Percentiles rank a stretch among this genome's conserved stretches.
phyloP scores from a whole-genome alignment of 2,888 invertebrate genomes.

The Sturmia bella region DNA sequence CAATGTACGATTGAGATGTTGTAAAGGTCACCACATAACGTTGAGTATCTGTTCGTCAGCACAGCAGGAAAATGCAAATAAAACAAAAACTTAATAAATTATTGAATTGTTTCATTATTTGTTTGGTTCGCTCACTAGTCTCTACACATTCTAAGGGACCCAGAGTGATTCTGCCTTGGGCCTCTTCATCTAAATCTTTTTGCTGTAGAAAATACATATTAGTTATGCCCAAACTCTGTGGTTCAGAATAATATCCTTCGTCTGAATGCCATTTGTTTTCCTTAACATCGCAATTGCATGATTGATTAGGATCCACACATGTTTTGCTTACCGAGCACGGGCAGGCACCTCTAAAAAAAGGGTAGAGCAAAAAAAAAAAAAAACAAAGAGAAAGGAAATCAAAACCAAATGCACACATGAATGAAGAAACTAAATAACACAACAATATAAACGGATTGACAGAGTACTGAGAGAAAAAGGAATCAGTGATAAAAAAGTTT shows the following conservation, averaged over 20 bases:
- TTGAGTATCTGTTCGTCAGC: constrained; percentile 87
- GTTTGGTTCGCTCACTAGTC: constrained; percentile 87
- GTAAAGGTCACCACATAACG: constrained; percentile 96
- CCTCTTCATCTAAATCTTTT: constrained; percentile 90
- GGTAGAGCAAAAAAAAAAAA: constrained; percentile 23
- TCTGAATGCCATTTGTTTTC: constrained; percentile 94
- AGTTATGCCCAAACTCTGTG: constrained; percentile 92
- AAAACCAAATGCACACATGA: constrained; percentile 26
- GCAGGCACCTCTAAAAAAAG: constrained; percentile 85
- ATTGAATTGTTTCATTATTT: not conserved
- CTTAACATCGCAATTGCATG: constrained; percentile 95
- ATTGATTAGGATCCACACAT: constrained; percentile 90
- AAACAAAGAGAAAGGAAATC: constrained; percentile 10
- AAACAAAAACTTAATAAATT: constrained; percentile 15
- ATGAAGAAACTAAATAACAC: constrained; percentile 34
- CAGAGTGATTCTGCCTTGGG: constrained; percentile 92
- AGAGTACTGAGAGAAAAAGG: constrained; percentile 38
- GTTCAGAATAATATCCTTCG: constrained; percentile 91
- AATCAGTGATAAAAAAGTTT: no score
- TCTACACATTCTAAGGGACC: constrained; percentile 97
- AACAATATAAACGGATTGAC: not conserved
- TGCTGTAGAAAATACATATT: constrained; percentile 95
- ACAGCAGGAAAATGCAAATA: not conserved
- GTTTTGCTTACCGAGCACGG: constrained; percentile 90
- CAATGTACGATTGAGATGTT: constrained; percentile 94